Base-by-base conservation (phyloP, 1,140 invertebrate species). In the Lutraria rhynchaena region DNA sequence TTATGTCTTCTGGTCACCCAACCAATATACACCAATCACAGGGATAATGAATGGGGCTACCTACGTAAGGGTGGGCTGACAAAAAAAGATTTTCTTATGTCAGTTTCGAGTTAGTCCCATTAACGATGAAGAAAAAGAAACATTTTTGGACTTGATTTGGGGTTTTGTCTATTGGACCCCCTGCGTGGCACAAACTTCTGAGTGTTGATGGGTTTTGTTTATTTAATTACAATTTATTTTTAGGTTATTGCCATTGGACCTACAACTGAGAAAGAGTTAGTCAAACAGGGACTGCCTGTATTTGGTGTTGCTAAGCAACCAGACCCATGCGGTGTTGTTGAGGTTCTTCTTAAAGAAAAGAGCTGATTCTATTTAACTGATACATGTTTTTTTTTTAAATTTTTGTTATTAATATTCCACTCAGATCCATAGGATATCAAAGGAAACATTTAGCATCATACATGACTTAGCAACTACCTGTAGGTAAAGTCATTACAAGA, bases 251-350 rank as follows among this genome's bases (percentile, higher is more conserved):
- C 75, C 19, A 69, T 78, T 37, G 75, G 75, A 24, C 61, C 61
- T 41, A 78, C 75, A 24, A 78, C 75, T 5, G 61, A 78, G 63
- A 78, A 67, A 46, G 75, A 78, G n/a, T 63, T 78, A 9, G 35
- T 24, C 29, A 41, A 11, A n/a, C 61, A 55, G 3, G 33, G 33
- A 19, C 57, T 78, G 41, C 33, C 27, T 4, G 61, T 67, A 1
- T 46, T 27, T 24, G 53, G 49, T 37, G 63, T 69, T 22, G 61
- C 61, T 13, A 24, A 3, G 3, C 55, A 17, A 27, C 75, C 75
- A 7, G 37, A 37, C 49, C 46, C 75, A 15, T n/a, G 24, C 0
- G 61, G 61, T n/a, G 49, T 78, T 29, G 9, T 69, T n/a, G 31
- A 53, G 7, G 75, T 22, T 76, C 1, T 31, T 11, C 13, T 67